Base-by-base conservation (phyloP, 35 echinoderm and acorn worm species). In the Acanthaster planci region DNA sequence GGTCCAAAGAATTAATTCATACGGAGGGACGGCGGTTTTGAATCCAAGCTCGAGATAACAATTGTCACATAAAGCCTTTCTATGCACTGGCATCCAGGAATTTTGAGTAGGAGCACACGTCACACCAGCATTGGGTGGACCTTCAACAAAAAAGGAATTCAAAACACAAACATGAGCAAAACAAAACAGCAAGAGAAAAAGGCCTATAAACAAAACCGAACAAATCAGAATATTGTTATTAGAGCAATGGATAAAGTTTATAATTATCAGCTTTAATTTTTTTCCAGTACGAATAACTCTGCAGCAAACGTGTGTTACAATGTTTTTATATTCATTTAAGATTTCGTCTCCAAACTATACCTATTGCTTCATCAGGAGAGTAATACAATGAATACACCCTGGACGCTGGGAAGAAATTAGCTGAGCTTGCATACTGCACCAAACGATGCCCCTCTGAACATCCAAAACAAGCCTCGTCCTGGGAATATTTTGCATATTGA, bases 41-140 rank as follows among this genome's bases (percentile, higher is more conserved):
- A 99, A 99, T 38, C 80, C 89, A 15, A 99, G 57, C 39, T 94
- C 86, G 1, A 94, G 82, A 10, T 86, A 82, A 50, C 96, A 99
- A 54, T 39, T 26, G 12, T 88, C 77, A 37, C 86, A 91, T 7
- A 58, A 64, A 32, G 67, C 68, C 6, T 55, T 76, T 0, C 53
- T 2, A 22, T 55, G 35, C 21, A 40, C 78, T 47, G 42, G 42
- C 1, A 83, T 80, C 51, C 85, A 83, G 82, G 90, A 91, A 0
- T 72, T 64, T 38, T 78, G 84, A 23, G 51, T 90, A 54, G 67
- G 67, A 19, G 44, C 40, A 37, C 77, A 31, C 76, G 88, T 94
- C 47, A 72, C n/a, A 21, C 80, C 83, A 15, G 96, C 92, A 82
- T 99, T 86, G 5, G 96, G 96, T 26, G 92, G 85, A 80, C 96